Conservation (phyloP, 2,888 invertebrate species). For the Caenorhabditis parvicauda region DNA sequence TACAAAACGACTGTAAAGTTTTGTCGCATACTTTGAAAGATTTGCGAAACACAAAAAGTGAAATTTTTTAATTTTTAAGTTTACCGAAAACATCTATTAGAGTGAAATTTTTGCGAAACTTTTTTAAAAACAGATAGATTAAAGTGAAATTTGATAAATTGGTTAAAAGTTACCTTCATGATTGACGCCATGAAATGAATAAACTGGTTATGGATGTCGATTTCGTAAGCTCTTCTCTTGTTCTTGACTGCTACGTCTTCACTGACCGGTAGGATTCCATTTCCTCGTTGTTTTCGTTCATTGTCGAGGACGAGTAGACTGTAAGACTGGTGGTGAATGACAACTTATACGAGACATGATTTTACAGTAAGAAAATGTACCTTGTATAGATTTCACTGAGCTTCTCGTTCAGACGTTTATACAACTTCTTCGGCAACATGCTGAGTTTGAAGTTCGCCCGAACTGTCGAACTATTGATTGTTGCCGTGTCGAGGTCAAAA, state of each 20-base stretch:
- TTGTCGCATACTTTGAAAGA: no score
- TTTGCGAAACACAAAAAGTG: no score
- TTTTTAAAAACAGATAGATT: no score
- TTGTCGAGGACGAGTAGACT: not conserved
- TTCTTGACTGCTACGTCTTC: slow-evolving; percentile 42
- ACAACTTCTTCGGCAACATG: slow-evolving; percentile 71
- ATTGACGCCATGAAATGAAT: slow-evolving; percentile 69
- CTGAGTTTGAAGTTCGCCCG: slow-evolving; percentile 42
- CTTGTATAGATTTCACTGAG: slow-evolving; percentile 71
- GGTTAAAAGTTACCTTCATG: no score
- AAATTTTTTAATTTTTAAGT: no score
- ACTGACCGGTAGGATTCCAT: slow-evolving; percentile 68
- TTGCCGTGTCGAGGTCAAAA: slow-evolving; percentile 95
- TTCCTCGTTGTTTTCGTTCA: slow-evolving; percentile 59
- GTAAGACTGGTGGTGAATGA: no score
- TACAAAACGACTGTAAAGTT: no score
- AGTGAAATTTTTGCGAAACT: no score
- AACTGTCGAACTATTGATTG: slow-evolving; percentile 72
- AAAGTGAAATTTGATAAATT: no score
- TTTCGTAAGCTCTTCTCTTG: slow-evolving; percentile 74
- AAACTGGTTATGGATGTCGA: slow-evolving; percentile 95
- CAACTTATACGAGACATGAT: no score
- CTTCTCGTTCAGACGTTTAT: slow-evolving; percentile 77
- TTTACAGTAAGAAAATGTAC: slow-evolving; percentile 62
- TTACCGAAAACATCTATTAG: no score